phyloP scores from a whole-genome alignment of 2,797 vertebrate genomes.

The Anguilla pacifica region DNA sequence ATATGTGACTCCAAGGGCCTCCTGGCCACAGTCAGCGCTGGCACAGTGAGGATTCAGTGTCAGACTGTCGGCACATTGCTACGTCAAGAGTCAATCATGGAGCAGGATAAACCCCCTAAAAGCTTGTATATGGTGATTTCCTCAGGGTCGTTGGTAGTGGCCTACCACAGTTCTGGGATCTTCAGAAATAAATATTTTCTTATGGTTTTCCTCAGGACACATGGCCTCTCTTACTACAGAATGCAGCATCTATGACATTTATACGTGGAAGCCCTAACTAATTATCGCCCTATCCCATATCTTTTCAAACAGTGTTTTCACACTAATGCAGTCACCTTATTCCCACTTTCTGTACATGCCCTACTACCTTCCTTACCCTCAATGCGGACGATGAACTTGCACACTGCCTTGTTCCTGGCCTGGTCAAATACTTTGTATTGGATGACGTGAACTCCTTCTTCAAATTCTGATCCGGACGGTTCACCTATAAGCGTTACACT shows the following conservation, averaged over 20 bases:
- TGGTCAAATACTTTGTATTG: constrained; percentile 89
- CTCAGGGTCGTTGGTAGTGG: not conserved
- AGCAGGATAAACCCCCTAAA: not conserved
- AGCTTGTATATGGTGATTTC: not conserved
- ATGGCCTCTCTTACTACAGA: not conserved
- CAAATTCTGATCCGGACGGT: constrained; percentile 80
- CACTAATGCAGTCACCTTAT: not conserved
- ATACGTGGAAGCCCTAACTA: not conserved
- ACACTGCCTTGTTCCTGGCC: constrained; percentile 89
- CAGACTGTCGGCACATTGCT: not conserved
- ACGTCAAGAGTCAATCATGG: not conserved
- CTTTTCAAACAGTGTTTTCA: too few species aligned
- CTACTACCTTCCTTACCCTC: constrained; percentile 77
- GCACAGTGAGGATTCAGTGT: not conserved
- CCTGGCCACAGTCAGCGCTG: not conserved
- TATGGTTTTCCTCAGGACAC: not conserved
- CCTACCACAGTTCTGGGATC: not conserved
- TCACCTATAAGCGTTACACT: constrained; percentile 84
- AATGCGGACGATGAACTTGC: constrained; percentile 91
- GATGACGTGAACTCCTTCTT: constrained; percentile 84
- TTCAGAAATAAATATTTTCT: not conserved
- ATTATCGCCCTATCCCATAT: not conserved
- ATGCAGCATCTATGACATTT: not conserved
- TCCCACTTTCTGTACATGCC: not conserved
- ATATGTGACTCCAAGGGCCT: not conserved